A percentile compares a stretch with the other conserved stretches of the same genome.
Conservation (phyloP, 2,113 vertebrate species). For the Echinops telfairi region DNA sequence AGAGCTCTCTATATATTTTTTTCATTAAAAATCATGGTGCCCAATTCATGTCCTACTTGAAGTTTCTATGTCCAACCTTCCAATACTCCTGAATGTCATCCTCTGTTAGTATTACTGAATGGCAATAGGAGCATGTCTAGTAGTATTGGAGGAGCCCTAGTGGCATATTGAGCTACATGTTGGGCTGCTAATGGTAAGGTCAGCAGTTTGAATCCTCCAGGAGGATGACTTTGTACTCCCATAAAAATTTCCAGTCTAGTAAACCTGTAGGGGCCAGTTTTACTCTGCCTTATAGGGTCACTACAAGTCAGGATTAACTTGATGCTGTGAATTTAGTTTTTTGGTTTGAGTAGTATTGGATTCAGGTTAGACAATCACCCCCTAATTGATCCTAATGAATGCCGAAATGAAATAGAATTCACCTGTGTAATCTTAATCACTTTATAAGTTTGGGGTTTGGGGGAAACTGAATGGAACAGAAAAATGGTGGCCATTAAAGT, state of each 20-base stretch:
- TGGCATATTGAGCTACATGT: too few relatives aligned
- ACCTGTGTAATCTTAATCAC: neutral
- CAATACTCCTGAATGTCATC: neutral
- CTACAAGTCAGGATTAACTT: too few relatives aligned
- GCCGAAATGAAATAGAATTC: slow-evolving; percentile 41
- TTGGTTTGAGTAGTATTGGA: neutral
- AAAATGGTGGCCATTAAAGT: too few relatives aligned
- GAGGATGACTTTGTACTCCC: too few relatives aligned
- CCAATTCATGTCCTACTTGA: slow-evolving; percentile 21
- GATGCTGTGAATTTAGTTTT: too few relatives aligned
- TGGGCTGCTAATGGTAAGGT: too few relatives aligned
- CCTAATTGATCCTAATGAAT: neutral
- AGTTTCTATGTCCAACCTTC: neutral
- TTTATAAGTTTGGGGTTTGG: neutral
- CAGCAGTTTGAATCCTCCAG: too few relatives aligned
- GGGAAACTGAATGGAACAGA: too few relatives aligned
- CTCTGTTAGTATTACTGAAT: slow-evolving; percentile 6
- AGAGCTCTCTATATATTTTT: slow-evolving; percentile 43
- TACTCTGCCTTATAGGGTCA: too few relatives aligned
- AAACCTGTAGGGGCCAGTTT: too few relatives aligned
- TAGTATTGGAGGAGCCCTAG: neutral
- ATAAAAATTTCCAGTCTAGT: too few relatives aligned
- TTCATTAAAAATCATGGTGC: slow-evolving; percentile 9
- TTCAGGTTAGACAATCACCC: slow-evolving; percentile 52
- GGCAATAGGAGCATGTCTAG: neutral